Conservation (phyloP, 1,140 invertebrate species). For the Portunus trituberculatus region DNA sequence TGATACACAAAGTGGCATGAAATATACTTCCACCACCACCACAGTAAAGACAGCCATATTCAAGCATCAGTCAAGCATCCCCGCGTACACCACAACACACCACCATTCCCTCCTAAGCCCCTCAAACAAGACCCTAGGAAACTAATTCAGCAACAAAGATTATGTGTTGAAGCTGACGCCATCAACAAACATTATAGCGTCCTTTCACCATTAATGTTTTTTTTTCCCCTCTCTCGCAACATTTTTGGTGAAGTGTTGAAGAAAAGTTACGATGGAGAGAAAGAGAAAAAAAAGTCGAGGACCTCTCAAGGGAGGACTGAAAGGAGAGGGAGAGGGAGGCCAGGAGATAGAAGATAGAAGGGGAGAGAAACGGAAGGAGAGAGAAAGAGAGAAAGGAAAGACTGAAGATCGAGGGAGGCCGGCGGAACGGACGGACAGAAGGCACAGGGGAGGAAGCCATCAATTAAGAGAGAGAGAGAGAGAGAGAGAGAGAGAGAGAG, state of each 20-base stretch:
- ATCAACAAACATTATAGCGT: neutral
- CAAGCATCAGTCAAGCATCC: too few relatives aligned
- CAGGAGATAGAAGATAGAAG: neutral
- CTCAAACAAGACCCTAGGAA: too few relatives aligned
- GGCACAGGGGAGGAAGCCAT: constrained; percentile 4
- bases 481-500: constrained; percentile 13
- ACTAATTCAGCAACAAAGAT: too few relatives aligned
- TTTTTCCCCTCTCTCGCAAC: neutral
- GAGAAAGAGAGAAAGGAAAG: neutral
- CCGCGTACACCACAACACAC: too few relatives aligned
- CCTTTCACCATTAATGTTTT: neutral
- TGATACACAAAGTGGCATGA: too few relatives aligned
- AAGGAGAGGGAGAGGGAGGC: constrained; percentile 5
- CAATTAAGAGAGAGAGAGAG: constrained; percentile 35
- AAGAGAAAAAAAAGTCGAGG: constrained; percentile 31
- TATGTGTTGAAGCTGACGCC: neutral
- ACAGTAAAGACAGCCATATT: too few relatives aligned
- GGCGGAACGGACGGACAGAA: neutral
- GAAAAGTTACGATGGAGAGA: neutral
- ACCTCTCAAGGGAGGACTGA: neutral
- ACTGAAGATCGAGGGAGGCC: neutral
- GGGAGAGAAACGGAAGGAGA: neutral
- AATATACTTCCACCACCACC: too few relatives aligned
- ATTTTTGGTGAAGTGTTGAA: constrained; percentile 1
- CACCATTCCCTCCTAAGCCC: too few relatives aligned